Conservation (phyloP, 2,113 vertebrate genomes). For the Neopipo cinnamomea region DNA sequence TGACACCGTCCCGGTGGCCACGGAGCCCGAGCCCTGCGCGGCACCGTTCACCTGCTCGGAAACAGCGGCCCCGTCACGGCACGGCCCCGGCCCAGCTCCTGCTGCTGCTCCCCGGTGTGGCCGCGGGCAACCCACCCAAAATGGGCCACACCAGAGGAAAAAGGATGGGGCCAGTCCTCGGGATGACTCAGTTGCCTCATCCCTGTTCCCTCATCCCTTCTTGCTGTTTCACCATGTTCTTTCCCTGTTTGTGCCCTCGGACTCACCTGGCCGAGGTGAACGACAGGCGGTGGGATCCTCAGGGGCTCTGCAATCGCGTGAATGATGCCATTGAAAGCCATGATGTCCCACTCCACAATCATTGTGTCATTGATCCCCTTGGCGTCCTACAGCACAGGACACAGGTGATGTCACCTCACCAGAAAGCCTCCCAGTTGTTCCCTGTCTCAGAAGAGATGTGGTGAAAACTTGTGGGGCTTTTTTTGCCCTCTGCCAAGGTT, state of each 20-base stretch:
- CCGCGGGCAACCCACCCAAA: background rate
- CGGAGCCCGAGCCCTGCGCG: background rate
- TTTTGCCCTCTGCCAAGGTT: background rate
- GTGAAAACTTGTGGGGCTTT: background rate
- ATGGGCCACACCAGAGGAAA: rapidly evolving
- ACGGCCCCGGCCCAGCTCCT: rapidly evolving
- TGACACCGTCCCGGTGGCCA: background rate
- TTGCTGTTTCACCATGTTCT: background rate
- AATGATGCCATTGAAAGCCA: conserved; percentile 90
- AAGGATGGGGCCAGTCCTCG: rapidly evolving
- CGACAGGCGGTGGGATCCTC: conserved; percentile 62
- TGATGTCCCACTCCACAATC: conserved; percentile 87
- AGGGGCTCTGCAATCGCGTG: conserved; percentile 85
- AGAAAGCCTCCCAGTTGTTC: background rate
- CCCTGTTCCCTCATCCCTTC: background rate
- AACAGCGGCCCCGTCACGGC: rapidly evolving
- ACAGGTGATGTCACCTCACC: background rate
- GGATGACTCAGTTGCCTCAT: rapidly evolving
- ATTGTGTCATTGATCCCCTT: conserved; percentile 79
- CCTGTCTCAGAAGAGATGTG: background rate
- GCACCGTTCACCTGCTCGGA: background rate
- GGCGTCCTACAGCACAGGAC: conserved; percentile 47
- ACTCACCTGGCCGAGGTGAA: conserved; percentile 39
- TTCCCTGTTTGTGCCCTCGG: rapidly evolving
- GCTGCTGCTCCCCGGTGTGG: rapidly evolving